Percentiles rank a stretch among this genome's conserved stretches.
Evolutionary conservation across 1,140 invertebrate species (phyloP).

Genomic region (Melanaphis sacchari): DNA sequence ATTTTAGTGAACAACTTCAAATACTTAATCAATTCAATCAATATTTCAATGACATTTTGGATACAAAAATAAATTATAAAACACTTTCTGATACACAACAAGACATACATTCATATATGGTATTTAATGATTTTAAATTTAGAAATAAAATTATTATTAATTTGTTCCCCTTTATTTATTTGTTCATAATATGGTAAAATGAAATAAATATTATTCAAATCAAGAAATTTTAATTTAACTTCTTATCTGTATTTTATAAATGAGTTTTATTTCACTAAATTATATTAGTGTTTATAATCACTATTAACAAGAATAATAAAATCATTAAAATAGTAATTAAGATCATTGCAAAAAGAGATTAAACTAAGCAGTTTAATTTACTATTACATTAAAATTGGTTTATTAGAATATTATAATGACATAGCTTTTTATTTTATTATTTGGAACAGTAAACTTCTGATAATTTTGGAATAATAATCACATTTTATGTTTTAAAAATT

Average conservation of each 20-base stretch:
- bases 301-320: background rate
- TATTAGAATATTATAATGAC: background rate
- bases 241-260: background rate
- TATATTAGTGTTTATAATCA: background rate
- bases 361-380: background rate
- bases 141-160: background rate
- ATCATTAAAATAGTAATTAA: background rate
- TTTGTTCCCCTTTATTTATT: background rate
- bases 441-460: background rate
- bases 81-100: conserved; percentile 16
- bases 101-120: conserved; percentile 41
- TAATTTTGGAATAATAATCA: too few species aligned
- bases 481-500: background rate
- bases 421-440: background rate
- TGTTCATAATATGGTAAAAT: background rate
- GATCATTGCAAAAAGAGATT: background rate
- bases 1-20: conserved; percentile 23
- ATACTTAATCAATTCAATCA: conserved; percentile 16
- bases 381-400: background rate
- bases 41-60: conserved; percentile 25
- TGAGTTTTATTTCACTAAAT: background rate
- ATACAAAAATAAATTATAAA: conserved; percentile 20
- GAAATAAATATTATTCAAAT: background rate
- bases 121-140: background rate
- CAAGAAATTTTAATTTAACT: background rate